A percentile compares a stretch with the other conserved stretches of the same genome.
These are phyloP conservation scores for Erebia palarica DNA, from an alignment of 2,888 invertebrate genomes.

Conservation along the genomic window DNA sequence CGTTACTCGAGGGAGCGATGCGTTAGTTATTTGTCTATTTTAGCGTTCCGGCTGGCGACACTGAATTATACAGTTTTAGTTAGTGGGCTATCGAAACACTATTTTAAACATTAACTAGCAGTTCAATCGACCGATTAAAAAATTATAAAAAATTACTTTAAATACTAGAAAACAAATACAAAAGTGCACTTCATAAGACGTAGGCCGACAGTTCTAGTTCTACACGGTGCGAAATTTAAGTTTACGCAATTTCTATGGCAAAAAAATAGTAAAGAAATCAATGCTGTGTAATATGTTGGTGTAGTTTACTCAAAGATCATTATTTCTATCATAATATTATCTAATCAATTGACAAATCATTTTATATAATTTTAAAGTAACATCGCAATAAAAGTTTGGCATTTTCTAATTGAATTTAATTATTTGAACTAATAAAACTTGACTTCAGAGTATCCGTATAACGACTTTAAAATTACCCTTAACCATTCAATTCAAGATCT, in stretches of 20 bases:
- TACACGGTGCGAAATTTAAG: slow-evolving; percentile 54
- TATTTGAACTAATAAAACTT: neutral
- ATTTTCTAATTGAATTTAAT: neutral
- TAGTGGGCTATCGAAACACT: slow-evolving; percentile 1
- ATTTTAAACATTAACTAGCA: neutral
- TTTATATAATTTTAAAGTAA: neutral
- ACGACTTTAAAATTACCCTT: slow-evolving; percentile 30
- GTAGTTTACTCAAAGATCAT: slow-evolving; percentile 22
- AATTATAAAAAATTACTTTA: slow-evolving; percentile 8
- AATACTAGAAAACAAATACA: slow-evolving; percentile 15
- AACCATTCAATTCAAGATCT: slow-evolving; percentile 37
- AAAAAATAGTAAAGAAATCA: slow-evolving; percentile 43
- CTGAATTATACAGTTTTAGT: neutral
- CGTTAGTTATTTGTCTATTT: slow-evolving; percentile 26
- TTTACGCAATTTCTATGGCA: slow-evolving; percentile 45
- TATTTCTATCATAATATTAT: neutral
- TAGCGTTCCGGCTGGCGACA: slow-evolving; percentile 12
- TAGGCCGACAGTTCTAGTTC: slow-evolving; percentile 40
- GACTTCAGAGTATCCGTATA: neutral
- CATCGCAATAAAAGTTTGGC: neutral
- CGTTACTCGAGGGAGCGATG: slow-evolving; percentile 39
- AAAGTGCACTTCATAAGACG: slow-evolving; percentile 31
- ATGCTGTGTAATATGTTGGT: slow-evolving; percentile 42
- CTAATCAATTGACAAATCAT: neutral
- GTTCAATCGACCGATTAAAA: neutral